Conservation (phyloP, 2,888 invertebrate species). For the Nudaria mundana region DNA sequence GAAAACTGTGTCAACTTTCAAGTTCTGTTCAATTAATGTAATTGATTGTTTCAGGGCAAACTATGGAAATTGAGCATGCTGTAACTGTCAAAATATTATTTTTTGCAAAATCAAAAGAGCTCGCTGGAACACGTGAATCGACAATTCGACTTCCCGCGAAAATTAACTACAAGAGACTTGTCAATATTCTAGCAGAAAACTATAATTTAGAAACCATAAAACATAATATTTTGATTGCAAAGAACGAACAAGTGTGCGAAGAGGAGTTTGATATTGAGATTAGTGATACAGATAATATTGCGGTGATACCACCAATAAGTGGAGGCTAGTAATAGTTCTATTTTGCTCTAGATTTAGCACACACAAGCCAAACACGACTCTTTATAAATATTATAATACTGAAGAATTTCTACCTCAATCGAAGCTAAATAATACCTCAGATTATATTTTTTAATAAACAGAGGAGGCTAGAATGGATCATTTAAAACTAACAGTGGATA, state of each 20-base stretch:
- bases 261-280: conserved; percentile 78
- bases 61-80: conserved; percentile 69
- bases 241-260: conserved; percentile 90
- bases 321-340: conserved; percentile 84
- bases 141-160: conserved; percentile 73
- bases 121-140: conserved; percentile 84
- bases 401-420: not conserved
- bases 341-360: not conserved
- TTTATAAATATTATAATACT: not conserved
- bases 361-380: not conserved
- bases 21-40: not conserved
- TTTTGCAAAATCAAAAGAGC: conserved; percentile 94
- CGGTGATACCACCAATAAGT: conserved; percentile 96
- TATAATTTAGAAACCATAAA: conserved; percentile 86
- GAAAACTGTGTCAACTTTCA: not conserved
- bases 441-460: not conserved
- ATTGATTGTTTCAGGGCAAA: conserved; percentile 50
- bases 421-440: not conserved
- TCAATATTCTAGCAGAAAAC: conserved; percentile 80
- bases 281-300: conserved; percentile 89
- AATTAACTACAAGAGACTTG: conserved; percentile 80
- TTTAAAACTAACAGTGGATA: conserved; percentile 84
- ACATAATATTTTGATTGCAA: conserved; percentile 87
- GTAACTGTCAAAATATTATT: conserved; percentile 88
- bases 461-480: conserved; percentile 81